Evolutionary conservation across 1,140 invertebrate species (phyloP).

Genomic region (Heliconius hermathena): DNA sequence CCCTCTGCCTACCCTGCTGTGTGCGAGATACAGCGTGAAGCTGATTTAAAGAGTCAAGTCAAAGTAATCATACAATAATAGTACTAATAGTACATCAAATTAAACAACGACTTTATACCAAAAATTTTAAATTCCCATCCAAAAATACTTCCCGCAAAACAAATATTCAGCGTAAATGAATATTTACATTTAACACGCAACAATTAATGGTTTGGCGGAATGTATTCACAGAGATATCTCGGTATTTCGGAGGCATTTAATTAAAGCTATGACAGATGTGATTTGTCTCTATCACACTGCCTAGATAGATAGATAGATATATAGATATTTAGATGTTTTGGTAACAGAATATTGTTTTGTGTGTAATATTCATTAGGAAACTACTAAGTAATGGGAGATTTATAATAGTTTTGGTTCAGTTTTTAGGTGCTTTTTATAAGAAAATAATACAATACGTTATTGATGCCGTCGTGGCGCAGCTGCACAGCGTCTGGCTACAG

Average conservation of each 20-base stretch:
- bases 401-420: too few species aligned
- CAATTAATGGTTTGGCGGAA: constrained; percentile 13
- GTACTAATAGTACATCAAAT: too few species aligned
- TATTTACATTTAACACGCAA: constrained; percentile 10
- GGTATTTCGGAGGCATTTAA: background rate
- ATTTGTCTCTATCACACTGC: background rate
- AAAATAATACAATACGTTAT: too few species aligned
- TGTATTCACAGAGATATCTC: background rate
- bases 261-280: constrained; percentile 15
- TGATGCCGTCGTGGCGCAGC: too few species aligned
- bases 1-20: too few species aligned
- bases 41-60: too few species aligned
- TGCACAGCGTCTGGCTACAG: too few species aligned
- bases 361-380: background rate
- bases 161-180: background rate
- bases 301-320: too few species aligned
- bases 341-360: background rate
- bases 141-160: background rate
- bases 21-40: too few species aligned
- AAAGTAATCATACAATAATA: too few species aligned
- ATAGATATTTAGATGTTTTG: background rate
- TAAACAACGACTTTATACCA: background rate
- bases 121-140: background rate
- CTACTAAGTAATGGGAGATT: background rate
- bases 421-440: too few species aligned